Percentiles rank a stretch among this genome's conserved stretches.
Evolutionary conservation across 2,888 invertebrate genomes (phyloP).

Genomic region (Suillia variegata): DNA sequence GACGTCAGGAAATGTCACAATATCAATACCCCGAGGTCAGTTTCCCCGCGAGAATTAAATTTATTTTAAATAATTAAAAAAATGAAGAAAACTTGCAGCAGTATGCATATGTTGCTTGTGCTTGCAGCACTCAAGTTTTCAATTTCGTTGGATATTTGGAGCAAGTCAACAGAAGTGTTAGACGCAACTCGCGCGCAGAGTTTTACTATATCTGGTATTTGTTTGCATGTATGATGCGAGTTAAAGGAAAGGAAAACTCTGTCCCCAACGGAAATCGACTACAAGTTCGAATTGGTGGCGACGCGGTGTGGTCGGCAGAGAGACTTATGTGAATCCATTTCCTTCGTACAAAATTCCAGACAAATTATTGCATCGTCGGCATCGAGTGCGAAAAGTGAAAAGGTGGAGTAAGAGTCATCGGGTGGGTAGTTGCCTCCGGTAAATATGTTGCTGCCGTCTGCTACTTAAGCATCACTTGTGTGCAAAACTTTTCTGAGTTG

Average conservation of each 20-base stretch:
- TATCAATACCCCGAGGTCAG: no score
- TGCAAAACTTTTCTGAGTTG: not conserved
- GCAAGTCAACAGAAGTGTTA: no score
- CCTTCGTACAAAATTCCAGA: not conserved
- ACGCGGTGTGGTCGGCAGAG: not conserved
- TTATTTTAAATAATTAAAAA: no score
- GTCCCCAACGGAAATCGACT: not conserved
- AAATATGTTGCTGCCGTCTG: no score
- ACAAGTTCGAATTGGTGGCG: not conserved
- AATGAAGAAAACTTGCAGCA: no score
- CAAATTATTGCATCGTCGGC: not conserved
- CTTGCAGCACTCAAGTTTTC: not conserved
- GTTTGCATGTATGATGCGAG: not conserved
- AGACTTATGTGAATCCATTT: not conserved
- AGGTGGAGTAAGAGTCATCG: not conserved
- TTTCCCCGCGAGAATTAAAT: no score
- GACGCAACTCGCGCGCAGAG: no score
- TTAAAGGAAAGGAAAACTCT: not conserved
- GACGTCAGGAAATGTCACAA: no score
- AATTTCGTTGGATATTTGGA: not conserved
- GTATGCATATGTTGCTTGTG: not conserved
- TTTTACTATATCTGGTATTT: no score
- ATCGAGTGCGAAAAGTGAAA: not conserved
- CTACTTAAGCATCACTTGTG: not conserved
- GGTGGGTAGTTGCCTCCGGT: not conserved